These are phyloP conservation scores for Anoplophora glabripennis DNA, from an alignment of 1,140 invertebrate genomes.

Conservation along the genomic window DNA sequence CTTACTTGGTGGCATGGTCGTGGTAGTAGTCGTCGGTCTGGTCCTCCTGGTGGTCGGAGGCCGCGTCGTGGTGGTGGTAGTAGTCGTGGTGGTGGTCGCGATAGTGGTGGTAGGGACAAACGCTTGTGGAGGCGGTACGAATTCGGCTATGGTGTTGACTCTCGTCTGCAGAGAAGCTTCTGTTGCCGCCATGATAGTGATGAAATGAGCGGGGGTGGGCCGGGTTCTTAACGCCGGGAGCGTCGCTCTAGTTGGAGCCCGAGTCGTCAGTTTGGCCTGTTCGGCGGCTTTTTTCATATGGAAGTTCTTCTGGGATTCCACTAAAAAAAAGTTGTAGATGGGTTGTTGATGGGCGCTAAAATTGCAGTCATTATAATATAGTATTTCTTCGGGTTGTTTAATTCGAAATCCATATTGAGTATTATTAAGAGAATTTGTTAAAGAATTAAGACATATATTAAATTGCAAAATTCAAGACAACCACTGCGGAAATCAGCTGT, in stretches of 20 bases:
- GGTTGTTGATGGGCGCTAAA: too few relatives aligned
- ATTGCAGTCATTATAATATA: too few relatives aligned
- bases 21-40: slow-evolving; percentile 59
- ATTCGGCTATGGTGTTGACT: slow-evolving; percentile 38
- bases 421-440: too few relatives aligned
- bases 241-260: slow-evolving; percentile 49
- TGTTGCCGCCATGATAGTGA: slow-evolving; percentile 37
- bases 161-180: slow-evolving; percentile 38
- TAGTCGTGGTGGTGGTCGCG: slow-evolving; percentile 50
- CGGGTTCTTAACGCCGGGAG: slow-evolving; percentile 28
- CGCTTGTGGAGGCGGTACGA: slow-evolving; percentile 41
- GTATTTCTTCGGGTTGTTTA: too few relatives aligned
- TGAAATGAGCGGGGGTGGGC: slow-evolving; percentile 26
- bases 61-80: slow-evolving; percentile 54
- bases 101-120: slow-evolving; percentile 43
- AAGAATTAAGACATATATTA: too few relatives aligned
- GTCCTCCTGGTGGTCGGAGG: slow-evolving; percentile 54
- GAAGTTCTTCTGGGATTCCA: slow-evolving; percentile 85
- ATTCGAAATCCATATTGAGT: too few relatives aligned
- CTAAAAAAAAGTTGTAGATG: too few relatives aligned
- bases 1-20: slow-evolving; percentile 68
- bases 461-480: too few relatives aligned
- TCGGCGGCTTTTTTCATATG: slow-evolving; percentile 65
- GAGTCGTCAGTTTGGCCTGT: slow-evolving; percentile 51
- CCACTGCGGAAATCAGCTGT: too few relatives aligned